Evolutionary conservation across 2,797 vertebrate genomes (phyloP).

Genomic region (Florisuga fusca): DNA sequence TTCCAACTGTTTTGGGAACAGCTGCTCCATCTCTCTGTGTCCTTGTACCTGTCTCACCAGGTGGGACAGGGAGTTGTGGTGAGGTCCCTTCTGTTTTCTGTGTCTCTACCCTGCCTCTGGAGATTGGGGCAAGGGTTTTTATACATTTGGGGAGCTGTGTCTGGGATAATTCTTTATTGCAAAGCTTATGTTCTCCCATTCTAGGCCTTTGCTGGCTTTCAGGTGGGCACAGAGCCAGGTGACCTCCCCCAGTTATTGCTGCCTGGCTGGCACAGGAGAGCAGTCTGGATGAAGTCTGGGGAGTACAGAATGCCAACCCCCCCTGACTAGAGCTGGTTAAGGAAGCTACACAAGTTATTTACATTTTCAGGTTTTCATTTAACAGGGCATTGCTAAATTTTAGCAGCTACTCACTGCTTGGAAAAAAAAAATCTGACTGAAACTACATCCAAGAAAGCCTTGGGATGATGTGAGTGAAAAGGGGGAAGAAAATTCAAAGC

Average conservation of each 20-base stretch:
- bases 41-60: neutral
- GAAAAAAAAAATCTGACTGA: neutral
- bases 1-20: neutral
- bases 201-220: neutral
- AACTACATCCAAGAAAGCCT: neutral
- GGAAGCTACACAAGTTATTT: neutral
- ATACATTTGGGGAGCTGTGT: neutral
- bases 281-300: neutral
- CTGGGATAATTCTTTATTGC: neutral
- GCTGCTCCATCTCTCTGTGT: neutral
- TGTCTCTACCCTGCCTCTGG: neutral
- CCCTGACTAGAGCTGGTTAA: neutral
- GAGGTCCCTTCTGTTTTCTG: neutral
- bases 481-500: neutral
- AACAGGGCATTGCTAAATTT: neutral
- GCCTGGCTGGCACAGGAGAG: too few species aligned
- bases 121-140: neutral
- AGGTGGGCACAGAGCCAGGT: neutral
- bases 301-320: neutral
- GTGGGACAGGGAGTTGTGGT: neutral
- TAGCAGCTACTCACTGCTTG: neutral
- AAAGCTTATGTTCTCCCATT: neutral
- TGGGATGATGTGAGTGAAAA: neutral
- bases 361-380: neutral
- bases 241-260: neutral